phyloP scores from a whole-genome alignment of 2,113 vertebrate genomes.

The Maccullochella peelii region DNA sequence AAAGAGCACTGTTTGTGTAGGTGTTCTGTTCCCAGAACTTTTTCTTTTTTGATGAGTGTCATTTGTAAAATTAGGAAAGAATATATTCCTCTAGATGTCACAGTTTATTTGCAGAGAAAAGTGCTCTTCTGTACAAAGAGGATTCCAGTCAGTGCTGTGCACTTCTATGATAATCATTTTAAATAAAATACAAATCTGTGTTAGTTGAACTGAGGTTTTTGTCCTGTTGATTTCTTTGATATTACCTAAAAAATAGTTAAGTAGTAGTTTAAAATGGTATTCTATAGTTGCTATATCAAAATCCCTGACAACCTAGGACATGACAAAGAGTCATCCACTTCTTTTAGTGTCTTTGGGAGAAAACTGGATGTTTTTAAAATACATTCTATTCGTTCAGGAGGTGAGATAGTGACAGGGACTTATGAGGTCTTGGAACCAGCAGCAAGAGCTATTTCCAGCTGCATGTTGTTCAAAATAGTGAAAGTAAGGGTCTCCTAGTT shows the following conservation, averaged over 20 bases:
- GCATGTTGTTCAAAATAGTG: neutral
- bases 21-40: slow-evolving; percentile 42
- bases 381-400: neutral
- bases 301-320: neutral
- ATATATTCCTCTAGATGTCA: slow-evolving; percentile 44
- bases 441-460: slow-evolving; percentile 3
- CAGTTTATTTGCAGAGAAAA: slow-evolving; percentile 53
- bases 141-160: slow-evolving; percentile 75
- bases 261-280: neutral
- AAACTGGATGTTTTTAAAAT: neutral
- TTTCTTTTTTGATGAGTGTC: slow-evolving; percentile 37
- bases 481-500: neutral
- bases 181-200: slow-evolving; percentile 79
- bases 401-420: neutral
- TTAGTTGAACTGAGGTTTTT: slow-evolving; percentile 55
- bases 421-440: neutral
- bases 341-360: too few relatives aligned
- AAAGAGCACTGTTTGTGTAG: slow-evolving; percentile 46
- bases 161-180: slow-evolving; percentile 77
- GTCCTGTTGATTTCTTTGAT: slow-evolving; percentile 7
- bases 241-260: neutral
- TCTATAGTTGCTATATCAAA: neutral
- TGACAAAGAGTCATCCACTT: too few relatives aligned
- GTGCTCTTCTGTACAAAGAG: slow-evolving; percentile 59
- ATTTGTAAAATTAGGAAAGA: slow-evolving; percentile 47